Evolutionary conservation across 2,797 vertebrate species (phyloP), one percentile per base, ranked within the genome.

Genomic region (Clarias laeviceps): DNA sequence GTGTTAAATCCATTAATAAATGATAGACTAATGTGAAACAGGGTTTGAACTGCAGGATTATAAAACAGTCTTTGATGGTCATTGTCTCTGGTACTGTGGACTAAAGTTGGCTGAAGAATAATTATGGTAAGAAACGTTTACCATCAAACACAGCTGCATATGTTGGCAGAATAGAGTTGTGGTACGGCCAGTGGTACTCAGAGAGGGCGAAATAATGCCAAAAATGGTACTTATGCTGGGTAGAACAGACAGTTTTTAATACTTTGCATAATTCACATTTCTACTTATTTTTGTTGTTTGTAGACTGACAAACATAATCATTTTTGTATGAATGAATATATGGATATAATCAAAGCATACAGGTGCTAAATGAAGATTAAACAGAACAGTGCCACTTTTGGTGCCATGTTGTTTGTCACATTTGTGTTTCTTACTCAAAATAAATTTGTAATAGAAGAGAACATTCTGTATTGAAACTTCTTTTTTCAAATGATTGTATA

Each of bases 361-460:
- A 87, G 87, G 88, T 89, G 88, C 88, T 89, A 87, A 87, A 89
- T 89, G 85, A 89, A 87, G 87, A 95, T 88, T 81, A 45, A 87
- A 93, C 92, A 92, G 74, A 90, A 91, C 70, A 84, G 84, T 80
- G 89, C 89, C 90, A 92, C 90, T 88, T 91, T 82, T 84, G 89
- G 87, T 91, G 91, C 92, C 91, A 86, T 89, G 89, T 91, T 94
- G 89, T 91, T 85, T 85, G 83, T 91, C 92, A 94, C 94, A 92
- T 94, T 93, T 92, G 91, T 87, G 86, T 93, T 84, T 90, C 92
- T 94, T 93, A 87, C 77, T 90, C 92, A 93, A 93, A 95, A 95
- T 95, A 95, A 95, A 95, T 95, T 92, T 94, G 92, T 90, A 88
- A 91, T 89, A 84, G 83, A 84, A 64, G 56, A 84, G 27, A 81